Evolutionary conservation across 2,113 vertebrate genomes (phyloP), one percentile per base, ranked within the genome.

Genomic region (Capra hircus): DNA sequence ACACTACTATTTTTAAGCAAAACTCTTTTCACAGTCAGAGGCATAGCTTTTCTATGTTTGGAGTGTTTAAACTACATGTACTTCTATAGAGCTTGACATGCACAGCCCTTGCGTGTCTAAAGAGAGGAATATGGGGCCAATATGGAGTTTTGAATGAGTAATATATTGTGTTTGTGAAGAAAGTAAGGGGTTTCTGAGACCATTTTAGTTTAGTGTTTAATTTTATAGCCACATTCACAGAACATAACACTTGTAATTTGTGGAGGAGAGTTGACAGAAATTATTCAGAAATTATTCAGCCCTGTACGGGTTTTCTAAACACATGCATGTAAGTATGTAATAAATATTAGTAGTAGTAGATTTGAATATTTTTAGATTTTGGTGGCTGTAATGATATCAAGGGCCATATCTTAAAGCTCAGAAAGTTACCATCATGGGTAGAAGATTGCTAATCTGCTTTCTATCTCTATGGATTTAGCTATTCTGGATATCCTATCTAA

Each of bases 1-100:
- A 59, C 59, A 27, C 17, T 91, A 60, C 57, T 92, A 67, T 96
- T 97, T 96, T 95, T 88, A 90, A 84, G 77, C n/a, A 67, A 95
- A 94, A 95, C 14, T 57, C n/a, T 95, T 91, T 94, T 92, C 28
- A 74, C 11, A 88, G 33, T 85, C 71, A 90, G 52, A 95, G 85
- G 74, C 23, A 89, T 45, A 64, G 55, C 64, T 89, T 90, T 92
- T 92, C 90, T 48, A 96, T 90, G 84, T 87, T 95, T 96, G 81
- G 71, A 64, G 48, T 27, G 95, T 94, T 95, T 88, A 84, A 95
- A 83, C 7, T 30, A 23, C 11, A 59, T 12, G 11, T 11, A 52
- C 2, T 7, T 81, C 36, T 57, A 80, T 59, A 77, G 88, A 77
- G 21, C 48, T 95, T 27, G 62, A 53, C 1, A 16, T 93, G 7